Evolutionary conservation across 2,113 vertebrate species (phyloP).

Genomic region (Oxygymnocypris stewartii): DNA sequence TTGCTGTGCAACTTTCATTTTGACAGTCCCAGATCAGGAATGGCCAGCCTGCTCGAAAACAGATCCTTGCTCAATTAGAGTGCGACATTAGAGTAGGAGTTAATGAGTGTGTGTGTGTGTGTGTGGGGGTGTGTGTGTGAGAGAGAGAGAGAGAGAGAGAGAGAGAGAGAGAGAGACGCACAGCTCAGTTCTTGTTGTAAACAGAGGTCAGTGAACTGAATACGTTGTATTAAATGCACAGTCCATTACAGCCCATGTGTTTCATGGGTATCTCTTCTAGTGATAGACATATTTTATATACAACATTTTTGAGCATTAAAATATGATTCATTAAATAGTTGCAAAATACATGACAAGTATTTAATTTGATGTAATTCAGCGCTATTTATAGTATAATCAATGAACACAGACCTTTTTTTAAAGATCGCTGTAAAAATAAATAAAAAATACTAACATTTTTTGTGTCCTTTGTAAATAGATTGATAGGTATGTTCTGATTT

Average conservation of each 20-base stretch:
- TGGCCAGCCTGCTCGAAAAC: not conserved
- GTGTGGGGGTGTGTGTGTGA: too few species aligned
- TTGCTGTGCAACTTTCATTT: not conserved
- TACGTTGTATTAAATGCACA: not conserved
- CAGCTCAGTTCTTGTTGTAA: not conserved
- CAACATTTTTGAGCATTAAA: not conserved
- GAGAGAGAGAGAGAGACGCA: too few species aligned
- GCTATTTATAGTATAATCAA: not conserved
- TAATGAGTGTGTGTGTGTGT: too few species aligned
- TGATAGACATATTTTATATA: not conserved
- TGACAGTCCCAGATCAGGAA: constrained; percentile 10
- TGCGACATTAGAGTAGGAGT: too few species aligned
- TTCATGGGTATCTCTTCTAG: not conserved
- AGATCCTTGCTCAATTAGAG: too few species aligned
- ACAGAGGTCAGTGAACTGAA: constrained; percentile 10
- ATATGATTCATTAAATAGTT: not conserved
- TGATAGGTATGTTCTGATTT: not conserved
- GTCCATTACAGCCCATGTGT: not conserved
- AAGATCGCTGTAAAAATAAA: not conserved
- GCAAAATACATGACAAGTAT: not conserved
- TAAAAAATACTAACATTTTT: too few species aligned
- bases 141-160: too few species aligned
- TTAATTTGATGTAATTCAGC: not conserved
- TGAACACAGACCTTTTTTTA: not conserved
- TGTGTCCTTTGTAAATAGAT: not conserved